Base-by-base conservation (phyloP, 2,797 vertebrate genomes). In the Dicrostonyx torquatus region DNA sequence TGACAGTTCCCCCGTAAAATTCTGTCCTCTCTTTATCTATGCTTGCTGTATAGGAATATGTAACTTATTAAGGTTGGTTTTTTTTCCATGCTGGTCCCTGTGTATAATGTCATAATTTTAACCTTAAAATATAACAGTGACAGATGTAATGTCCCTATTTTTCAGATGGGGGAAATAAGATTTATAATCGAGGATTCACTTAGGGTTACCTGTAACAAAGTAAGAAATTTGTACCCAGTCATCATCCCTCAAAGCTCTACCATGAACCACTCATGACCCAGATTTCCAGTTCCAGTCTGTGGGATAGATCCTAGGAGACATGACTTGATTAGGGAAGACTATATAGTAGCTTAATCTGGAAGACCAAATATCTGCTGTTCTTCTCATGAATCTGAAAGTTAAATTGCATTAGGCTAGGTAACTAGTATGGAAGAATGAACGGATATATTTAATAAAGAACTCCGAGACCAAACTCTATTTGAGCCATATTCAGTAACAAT, bases 131-230 rank as follows among this genome's bases (percentile, higher is more conserved):
- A 29, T 13, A 29, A 43, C 6, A 43, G 6, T 77, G 55, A 73
- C 24, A 48, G 15, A 62, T 45, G 13, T 87, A 62, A 20, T 31
- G 26, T 53, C 7, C 24, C 50, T 78, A 2, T 91, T 95, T 92
- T 91, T 18, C 45, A 93, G 53, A 70, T 77, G 24, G 45, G 29
- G 29, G n/a, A 90, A 94, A 76, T 78, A 64, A 80, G 83, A 87
- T 80, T 48, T 88, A 29, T 60, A 58, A 55, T 34, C 84, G 78
- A 22, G 77, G 53, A 43, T 53, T 13, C 60, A 48, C 48, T 91
- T n/a, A 58, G 45, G 40, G 20, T 87, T 68, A 78, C 43, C 3
- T 64, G 26, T 45, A 75, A 26, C 45, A 43, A 53, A 43, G 34
- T 73, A 70, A 34, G n/a, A 90, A 72, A 53, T 66, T 84, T 93